A percentile compares a stretch with the other conserved stretches of the same genome.
phyloP scores from a whole-genome alignment of 2,113 vertebrate species.

The Bubalus kerabau region DNA sequence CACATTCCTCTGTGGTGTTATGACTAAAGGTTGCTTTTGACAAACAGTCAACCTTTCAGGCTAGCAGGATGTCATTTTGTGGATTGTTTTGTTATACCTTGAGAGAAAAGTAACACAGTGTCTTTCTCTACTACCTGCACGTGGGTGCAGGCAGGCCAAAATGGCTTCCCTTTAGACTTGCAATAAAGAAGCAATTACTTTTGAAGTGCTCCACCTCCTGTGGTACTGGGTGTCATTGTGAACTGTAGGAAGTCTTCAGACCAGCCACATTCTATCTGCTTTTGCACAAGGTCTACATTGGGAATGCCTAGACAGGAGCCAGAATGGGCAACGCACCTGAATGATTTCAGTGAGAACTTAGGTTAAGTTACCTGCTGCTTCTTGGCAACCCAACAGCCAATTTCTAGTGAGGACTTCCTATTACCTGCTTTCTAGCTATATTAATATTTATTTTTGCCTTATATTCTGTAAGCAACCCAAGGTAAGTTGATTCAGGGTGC shows the following conservation, averaged over 20 bases:
- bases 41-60: background rate
- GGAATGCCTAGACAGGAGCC: background rate
- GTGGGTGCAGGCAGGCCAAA: background rate
- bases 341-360: background rate
- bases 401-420: background rate
- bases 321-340: background rate
- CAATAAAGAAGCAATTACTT: background rate
- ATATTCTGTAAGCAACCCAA: background rate
- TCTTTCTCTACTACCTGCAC: background rate
- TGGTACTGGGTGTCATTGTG: background rate
- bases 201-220: background rate
- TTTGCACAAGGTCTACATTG: background rate
- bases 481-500: background rate
- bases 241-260: background rate
- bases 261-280: background rate
- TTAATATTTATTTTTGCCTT: background rate
- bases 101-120: background rate
- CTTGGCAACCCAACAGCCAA: background rate
- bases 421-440: background rate
- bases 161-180: background rate
- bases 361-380: background rate
- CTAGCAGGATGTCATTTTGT: background rate
- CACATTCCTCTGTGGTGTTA: background rate
- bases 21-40: slow-evolving; percentile 6
- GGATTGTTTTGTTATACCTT: background rate